phyloP scores from a whole-genome alignment of 1,140 invertebrate genomes.

The Schlechtendalia chinensis region DNA sequence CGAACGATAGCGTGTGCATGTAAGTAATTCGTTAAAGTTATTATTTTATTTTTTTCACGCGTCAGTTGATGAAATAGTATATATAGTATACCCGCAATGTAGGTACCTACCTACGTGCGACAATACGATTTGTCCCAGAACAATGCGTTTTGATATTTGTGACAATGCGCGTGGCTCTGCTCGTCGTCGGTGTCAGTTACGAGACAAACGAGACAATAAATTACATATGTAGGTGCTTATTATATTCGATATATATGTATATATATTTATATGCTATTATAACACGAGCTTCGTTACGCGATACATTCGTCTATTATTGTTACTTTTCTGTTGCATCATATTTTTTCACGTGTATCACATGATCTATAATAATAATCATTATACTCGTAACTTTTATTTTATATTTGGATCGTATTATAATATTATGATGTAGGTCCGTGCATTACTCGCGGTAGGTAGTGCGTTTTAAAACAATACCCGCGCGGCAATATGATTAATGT shows the following conservation, averaged over 20 bases:
- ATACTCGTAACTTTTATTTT: not conserved
- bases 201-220: slow-evolving; percentile 19
- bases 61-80: too few relatives aligned
- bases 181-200: not conserved
- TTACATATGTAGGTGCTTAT: too few relatives aligned
- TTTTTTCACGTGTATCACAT: not conserved
- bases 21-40: too few relatives aligned
- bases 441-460: not conserved
- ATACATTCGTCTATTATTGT: not conserved
- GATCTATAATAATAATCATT: not conserved
- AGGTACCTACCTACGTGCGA: not conserved
- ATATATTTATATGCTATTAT: not conserved
- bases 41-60: too few relatives aligned
- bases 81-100: not conserved
- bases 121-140: not conserved
- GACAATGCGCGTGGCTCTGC: not conserved
- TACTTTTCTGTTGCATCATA: not conserved
- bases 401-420: not conserved
- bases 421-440: slow-evolving; percentile 1
- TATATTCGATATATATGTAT: too few relatives aligned
- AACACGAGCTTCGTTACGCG: not conserved
- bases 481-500: not conserved
- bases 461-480: not conserved
- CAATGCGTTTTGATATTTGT: not conserved
- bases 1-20: not conserved